Base-by-base conservation (phyloP, 1,140 invertebrate species). In the Drosophila kanapiae region DNA sequence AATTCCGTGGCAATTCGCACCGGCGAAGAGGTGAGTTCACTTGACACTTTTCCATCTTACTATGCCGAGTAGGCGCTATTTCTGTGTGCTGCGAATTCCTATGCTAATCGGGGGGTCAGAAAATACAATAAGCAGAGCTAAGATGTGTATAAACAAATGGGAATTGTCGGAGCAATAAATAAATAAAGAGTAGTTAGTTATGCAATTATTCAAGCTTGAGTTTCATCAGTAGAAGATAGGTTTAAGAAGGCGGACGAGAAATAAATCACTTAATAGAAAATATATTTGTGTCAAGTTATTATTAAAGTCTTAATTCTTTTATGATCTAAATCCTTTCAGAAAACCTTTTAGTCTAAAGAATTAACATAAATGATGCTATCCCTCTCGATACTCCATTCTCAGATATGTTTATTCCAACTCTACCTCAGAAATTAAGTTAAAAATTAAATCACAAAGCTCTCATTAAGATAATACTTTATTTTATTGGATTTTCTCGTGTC, bases 11-110 rank as follows among this genome's bases (percentile, higher is more conserved):
- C 51, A 38, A 14, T 4, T 69, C 80, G 7, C 82, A 92, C 72
- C 82, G 86, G 31, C 51, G 91, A 80, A 72, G 85, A 82, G 91
- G 91, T 92, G 72, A 92, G 91, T 91, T 27, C n/a, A 29, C 47
- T 42, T 65, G 60, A 64, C 60, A 49, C 37, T 68, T n/a, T 16
- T 13, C 8, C 31, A 23, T 13, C 38, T 47, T 45, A 14, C 45
- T 49, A 42, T 59, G 29, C 40, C 23, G 2, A 43, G 43, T 38
- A 45, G 61, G 18, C 48, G n/a, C n/a, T n/a, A 51, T 71, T 29
- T 58, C 33, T 10, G 42, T 47, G 64, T 60, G 23, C 43, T 35
- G 54, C 38, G 23, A 49, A 72, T 72, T 56, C 29, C 23, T 56
- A 63, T 49, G 42, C 59, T 64, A 67, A 38, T 67, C 13, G 35